These are phyloP conservation scores for Zapus hudsonius DNA, from an alignment of 2,113 vertebrate species.

Conservation along the genomic window DNA sequence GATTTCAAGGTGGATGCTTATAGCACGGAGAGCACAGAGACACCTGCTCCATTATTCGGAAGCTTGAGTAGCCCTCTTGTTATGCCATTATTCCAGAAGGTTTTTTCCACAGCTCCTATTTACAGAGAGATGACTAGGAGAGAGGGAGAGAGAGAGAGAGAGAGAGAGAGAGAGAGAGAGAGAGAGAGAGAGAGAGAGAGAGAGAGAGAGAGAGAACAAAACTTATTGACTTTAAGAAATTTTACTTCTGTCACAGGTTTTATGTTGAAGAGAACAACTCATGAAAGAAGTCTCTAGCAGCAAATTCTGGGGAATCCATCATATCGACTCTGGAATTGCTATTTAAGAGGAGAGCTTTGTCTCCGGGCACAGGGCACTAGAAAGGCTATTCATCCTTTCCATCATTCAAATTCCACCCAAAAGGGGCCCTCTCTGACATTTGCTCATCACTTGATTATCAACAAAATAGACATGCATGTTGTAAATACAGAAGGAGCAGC, in stretches of 20 bases:
- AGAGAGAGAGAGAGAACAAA: neutral
- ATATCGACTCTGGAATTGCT: neutral
- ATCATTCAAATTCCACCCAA: neutral
- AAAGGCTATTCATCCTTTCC: neutral
- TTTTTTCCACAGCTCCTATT: constrained; percentile 27
- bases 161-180: too few species aligned
- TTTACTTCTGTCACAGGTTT: constrained; percentile 11
- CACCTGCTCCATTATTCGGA: neutral
- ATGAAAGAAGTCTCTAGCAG: neutral
- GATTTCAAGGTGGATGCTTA: neutral
- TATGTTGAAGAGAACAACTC: constrained; percentile 11
- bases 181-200: too few species aligned
- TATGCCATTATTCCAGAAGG: neutral
- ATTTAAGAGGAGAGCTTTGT: neutral
- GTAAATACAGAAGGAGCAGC: neutral
- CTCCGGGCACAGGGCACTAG: neutral
- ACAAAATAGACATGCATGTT: constrained; percentile 20
- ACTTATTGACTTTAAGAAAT: constrained; percentile 18
- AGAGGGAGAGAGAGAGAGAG: neutral
- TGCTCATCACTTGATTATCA: constrained; percentile 45
- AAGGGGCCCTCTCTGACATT: neutral
- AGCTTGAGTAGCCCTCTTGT: neutral
- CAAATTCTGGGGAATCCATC: constrained; percentile 48
- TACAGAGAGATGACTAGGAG: constrained; percentile 37
- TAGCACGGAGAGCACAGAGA: neutral